Evolutionary conservation across 2,888 invertebrate species (phyloP).

Genomic region (Tenthredo notha): DNA sequence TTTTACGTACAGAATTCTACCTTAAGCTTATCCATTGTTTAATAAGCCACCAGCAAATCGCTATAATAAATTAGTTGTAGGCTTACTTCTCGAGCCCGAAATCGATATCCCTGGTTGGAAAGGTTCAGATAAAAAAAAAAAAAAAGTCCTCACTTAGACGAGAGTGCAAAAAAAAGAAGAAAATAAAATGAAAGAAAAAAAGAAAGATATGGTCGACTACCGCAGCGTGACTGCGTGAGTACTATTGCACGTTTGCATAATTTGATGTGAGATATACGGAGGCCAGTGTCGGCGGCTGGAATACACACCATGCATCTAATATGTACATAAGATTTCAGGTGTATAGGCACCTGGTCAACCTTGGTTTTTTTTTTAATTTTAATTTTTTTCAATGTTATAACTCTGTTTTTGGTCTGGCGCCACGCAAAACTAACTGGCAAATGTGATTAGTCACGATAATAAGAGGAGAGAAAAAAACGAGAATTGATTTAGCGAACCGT

Average conservation of each 20-base stretch:
- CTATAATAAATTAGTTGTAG: neutral
- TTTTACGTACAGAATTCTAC: neutral
- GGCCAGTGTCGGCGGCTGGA: neutral
- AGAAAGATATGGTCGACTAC: neutral
- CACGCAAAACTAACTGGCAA: constrained; percentile 16
- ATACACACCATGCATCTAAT: constrained; percentile 20
- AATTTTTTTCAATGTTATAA: neutral
- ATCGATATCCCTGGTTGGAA: constrained; percentile 19
- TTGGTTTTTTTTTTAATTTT: constrained; percentile 27
- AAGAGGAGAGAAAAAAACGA: neutral
- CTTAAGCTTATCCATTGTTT: neutral
- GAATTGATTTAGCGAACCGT: constrained; percentile 12
- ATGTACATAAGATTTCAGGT: constrained; percentile 12
- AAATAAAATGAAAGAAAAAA: neutral
- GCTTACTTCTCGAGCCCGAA: neutral
- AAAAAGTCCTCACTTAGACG: neutral
- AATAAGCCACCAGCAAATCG: neutral
- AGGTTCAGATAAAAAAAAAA: neutral
- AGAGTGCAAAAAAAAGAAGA: constrained; percentile 6
- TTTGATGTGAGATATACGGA: constrained; percentile 9
- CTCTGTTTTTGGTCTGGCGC: constrained; percentile 48
- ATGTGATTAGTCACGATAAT: constrained; percentile 27
- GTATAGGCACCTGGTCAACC: constrained; percentile 29
- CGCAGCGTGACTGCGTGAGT: constrained; percentile 11
- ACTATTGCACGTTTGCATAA: constrained; percentile 20